Evolutionary conservation across 2,113 vertebrate species (phyloP).

Genomic region (Puffinus mauretanicus): DNA sequence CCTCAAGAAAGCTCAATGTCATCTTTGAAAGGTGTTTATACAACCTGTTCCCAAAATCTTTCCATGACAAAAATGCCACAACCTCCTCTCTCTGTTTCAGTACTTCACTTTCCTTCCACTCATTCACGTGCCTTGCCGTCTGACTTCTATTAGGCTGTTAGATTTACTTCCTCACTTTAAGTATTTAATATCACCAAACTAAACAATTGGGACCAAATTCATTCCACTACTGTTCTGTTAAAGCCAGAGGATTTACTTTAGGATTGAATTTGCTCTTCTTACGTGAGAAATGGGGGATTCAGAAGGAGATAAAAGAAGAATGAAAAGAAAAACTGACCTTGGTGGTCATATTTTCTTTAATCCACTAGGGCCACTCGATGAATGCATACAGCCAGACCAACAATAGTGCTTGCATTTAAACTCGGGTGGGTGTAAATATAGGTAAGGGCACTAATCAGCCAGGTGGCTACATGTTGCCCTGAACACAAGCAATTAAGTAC

Average conservation of each 20-base stretch:
- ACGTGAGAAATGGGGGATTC: conserved; percentile 2
- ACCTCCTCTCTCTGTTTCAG: not conserved
- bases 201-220: not conserved
- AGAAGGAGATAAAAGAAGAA: conserved; percentile 15
- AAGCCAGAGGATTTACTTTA: not conserved
- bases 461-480: conserved; percentile 76
- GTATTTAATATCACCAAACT: not conserved
- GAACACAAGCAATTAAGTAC: conserved; percentile 74
- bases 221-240: conserved; percentile 10
- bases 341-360: conserved; percentile 65
- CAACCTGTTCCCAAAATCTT: not conserved
- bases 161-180: not conserved
- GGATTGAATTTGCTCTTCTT: conserved; percentile 1
- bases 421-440: conserved; percentile 73
- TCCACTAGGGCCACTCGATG: conserved; percentile 34
- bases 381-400: conserved; percentile 57
- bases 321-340: conserved; percentile 45
- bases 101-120: not conserved
- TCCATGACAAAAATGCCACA: not conserved
- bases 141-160: not conserved
- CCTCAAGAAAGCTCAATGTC: not conserved
- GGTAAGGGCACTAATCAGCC: conserved; percentile 78
- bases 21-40: not conserved
- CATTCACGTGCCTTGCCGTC: not conserved
- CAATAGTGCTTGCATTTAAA: conserved; percentile 67